Conservation (phyloP, 2,888 invertebrate species). For the Copidosoma aretas region DNA sequence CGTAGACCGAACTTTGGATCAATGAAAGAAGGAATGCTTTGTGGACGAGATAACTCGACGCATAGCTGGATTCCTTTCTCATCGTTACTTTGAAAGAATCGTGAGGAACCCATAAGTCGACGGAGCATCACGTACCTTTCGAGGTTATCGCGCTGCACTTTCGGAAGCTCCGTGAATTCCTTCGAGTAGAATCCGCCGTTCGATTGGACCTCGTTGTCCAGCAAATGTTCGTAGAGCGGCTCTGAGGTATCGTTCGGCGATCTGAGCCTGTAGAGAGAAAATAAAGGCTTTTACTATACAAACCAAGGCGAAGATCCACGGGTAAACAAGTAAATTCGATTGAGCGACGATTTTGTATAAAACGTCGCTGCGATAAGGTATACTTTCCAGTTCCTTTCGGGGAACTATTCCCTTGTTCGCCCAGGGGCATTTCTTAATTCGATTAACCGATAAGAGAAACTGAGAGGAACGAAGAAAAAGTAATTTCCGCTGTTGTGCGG, state of each 20-base stretch:
- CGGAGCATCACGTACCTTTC: constrained; percentile 16
- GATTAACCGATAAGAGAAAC: constrained; percentile 11
- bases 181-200: constrained; percentile 56
- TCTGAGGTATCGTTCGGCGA: constrained; percentile 49
- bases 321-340: constrained; percentile 22
- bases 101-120: too few relatives aligned
- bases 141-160: constrained; percentile 23
- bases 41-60: too few relatives aligned
- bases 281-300: background rate
- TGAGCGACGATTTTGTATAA: constrained; percentile 34
- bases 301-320: too few relatives aligned
- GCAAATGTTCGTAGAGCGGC: constrained; percentile 57
- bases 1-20: too few relatives aligned
- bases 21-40: too few relatives aligned
- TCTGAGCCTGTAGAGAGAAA: constrained; percentile 12
- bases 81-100: too few relatives aligned
- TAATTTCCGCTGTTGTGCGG: too few relatives aligned
- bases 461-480: background rate
- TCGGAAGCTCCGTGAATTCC: constrained; percentile 45
- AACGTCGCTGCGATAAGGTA: constrained; percentile 20
- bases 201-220: constrained; percentile 53
- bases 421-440: constrained; percentile 14
- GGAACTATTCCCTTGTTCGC: too few relatives aligned
- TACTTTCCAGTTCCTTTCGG: background rate
- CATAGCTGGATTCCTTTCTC: too few relatives aligned